Percentiles rank a stretch among this genome's conserved stretches.
These are phyloP conservation scores for Oreohelix idahoensis DNA, from an alignment of 1,140 invertebrate species.

Conservation along the genomic window DNA sequence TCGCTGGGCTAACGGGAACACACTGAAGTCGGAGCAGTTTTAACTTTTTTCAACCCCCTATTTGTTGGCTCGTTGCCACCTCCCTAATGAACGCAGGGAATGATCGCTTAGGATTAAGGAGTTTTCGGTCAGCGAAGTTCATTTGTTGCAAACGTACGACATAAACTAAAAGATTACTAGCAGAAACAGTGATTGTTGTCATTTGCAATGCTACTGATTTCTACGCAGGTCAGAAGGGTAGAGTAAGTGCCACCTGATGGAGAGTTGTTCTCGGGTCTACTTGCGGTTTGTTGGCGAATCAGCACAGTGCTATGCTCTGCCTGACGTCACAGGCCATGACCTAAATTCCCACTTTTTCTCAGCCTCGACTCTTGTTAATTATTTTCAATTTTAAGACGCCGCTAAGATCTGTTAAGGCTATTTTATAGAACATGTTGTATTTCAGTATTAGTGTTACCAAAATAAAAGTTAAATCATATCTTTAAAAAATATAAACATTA, in stretches of 20 bases:
- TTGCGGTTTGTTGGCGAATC: conserved; percentile 31
- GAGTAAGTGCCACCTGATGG: not conserved
- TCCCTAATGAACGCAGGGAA: not conserved
- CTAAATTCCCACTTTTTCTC: conserved; percentile 1
- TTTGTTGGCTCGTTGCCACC: conserved; percentile 35
- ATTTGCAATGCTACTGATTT: not conserved
- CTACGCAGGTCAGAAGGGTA: not conserved
- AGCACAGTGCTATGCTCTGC: not conserved
- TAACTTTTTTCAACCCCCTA: not conserved
- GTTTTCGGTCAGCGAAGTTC: not conserved
- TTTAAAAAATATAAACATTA: too few species aligned
- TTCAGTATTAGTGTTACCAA: too few species aligned
- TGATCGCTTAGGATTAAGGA: not conserved
- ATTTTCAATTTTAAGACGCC: too few species aligned
- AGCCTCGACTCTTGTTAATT: not conserved
- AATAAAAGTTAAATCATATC: too few species aligned
- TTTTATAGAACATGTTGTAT: too few species aligned
- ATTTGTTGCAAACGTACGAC: too few species aligned
- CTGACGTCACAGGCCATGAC: conserved; percentile 40
- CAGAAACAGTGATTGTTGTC: not conserved
- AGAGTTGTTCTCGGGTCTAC: not conserved
- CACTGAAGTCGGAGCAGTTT: not conserved
- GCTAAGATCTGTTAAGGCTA: too few species aligned
- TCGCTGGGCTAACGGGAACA: too few species aligned
- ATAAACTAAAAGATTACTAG: too few species aligned